These are phyloP conservation scores for Sphinx pinastri DNA, from an alignment of 2,888 invertebrate genomes.

Conservation along the genomic window DNA sequence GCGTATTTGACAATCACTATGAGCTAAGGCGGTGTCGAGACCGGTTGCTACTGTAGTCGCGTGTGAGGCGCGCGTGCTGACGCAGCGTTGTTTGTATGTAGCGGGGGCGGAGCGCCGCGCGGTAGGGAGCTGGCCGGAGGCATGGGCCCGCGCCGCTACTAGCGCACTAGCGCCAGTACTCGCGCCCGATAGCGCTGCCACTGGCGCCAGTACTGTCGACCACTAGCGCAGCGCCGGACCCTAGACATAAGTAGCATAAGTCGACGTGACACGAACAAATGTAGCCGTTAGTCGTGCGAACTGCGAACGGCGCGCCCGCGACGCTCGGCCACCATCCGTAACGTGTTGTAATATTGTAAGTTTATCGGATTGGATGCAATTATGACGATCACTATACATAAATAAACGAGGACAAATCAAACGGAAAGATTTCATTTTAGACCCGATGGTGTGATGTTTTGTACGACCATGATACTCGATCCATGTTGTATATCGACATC, in stretches of 20 bases:
- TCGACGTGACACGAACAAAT: conserved; percentile 45
- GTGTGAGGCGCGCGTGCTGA: conserved; percentile 37
- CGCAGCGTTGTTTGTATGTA: conserved; percentile 52
- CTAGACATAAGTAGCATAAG: conserved; percentile 23
- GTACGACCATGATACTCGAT: conserved; percentile 17
- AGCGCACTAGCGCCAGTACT: conserved; percentile 22
- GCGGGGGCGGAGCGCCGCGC: conserved; percentile 69
- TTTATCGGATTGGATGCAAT: conserved; percentile 49
- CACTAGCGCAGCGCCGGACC: conserved; percentile 23
- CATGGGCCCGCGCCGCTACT: conserved; percentile 56
- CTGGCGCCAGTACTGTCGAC: conserved; percentile 13
- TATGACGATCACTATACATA: conserved; percentile 60
- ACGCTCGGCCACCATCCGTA: conserved; percentile 32
- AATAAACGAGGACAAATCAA: conserved; percentile 60
- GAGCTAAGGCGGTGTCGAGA: conserved; percentile 49
- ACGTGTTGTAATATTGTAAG: conserved; percentile 39
- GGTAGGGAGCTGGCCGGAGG: conserved; percentile 58
- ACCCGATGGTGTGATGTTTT: conserved; percentile 44
- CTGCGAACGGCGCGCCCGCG: conserved; percentile 28
- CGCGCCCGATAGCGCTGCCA: background rate
- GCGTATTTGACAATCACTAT: conserved; percentile 42
- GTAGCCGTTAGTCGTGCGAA: conserved; percentile 38
- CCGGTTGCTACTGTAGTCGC: conserved; percentile 1
- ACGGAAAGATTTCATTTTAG: conserved; percentile 62
- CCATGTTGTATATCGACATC: conserved; percentile 15